Conservation (phyloP, 2,113 vertebrate species). For the Hystrix cristata region DNA sequence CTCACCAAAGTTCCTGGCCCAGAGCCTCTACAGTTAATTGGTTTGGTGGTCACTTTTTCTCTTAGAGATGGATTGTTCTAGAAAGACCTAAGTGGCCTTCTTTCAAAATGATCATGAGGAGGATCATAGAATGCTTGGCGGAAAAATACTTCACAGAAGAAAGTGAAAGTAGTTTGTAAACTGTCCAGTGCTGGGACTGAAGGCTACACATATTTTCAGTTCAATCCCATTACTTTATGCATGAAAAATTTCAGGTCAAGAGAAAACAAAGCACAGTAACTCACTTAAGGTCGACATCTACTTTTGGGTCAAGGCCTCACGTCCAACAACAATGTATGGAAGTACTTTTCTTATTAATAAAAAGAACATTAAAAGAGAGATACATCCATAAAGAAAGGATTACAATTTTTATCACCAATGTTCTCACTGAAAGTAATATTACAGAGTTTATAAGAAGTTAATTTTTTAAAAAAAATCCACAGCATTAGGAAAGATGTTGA, state of each 20-base stretch:
- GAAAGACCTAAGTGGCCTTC: not conserved
- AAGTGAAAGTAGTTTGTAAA: not conserved
- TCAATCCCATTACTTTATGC: not conserved
- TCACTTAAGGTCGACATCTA: not conserved
- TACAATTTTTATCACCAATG: not conserved
- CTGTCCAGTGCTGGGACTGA: not conserved
- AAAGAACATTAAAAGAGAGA: not conserved
- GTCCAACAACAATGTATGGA: not conserved
- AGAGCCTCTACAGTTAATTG: not conserved
- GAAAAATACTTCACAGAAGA: not conserved
- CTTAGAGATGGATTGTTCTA: not conserved
- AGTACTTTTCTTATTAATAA: not conserved
- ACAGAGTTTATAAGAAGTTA: not conserved
- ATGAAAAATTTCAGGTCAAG: not conserved
- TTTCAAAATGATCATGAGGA: constrained; percentile 8
- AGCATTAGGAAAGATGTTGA: not conserved
- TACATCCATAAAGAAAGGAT: not conserved
- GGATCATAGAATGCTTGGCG: not conserved
- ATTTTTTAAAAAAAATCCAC: not conserved
- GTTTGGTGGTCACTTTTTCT: not conserved
- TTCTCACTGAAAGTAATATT: not conserved
- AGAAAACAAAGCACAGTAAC: not conserved
- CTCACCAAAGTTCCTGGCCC: not conserved
- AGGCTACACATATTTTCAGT: not conserved
- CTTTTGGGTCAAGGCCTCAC: not conserved